Base-by-base conservation (phyloP, 2,113 vertebrate genomes). In the Lagopus leucura region DNA sequence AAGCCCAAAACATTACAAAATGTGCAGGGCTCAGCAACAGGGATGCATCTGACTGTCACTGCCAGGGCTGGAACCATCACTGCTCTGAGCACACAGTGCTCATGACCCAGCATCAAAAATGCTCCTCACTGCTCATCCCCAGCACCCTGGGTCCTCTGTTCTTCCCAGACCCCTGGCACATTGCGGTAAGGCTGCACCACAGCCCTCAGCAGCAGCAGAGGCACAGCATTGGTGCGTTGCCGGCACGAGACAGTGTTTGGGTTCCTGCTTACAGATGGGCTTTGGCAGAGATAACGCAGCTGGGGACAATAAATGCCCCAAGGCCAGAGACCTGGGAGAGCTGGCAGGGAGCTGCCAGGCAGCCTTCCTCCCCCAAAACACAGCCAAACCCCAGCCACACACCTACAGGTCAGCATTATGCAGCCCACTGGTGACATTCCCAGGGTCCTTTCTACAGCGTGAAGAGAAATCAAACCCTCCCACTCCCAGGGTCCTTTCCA, bases 201-300 rank as follows among this genome's bases (percentile, higher is more conserved):
- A 45, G 69, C 50, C 34, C 30, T 45, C 11, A 40, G 57, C 38
- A 36, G 66, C 21, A 85, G 58, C 22, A 1, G 2, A 50, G 58
- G 1, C 0, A 65, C 36, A 74, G 34, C 0, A 0, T 12, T 52
- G 36, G 3, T 1, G 0, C 13, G 22, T 28, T 7, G 0, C 43
- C 0, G 0, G 83, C 93, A 89, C 4, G 2, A 89, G 91, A 72
- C 73, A 21, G 70, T n/a, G 47, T 3, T 2, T 0, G 1, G 67
- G 81, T n/a, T 76, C 66, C 52, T 79, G 78, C 75, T 79, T 89
- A 67, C 58, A 69, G 71, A 89, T 18, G 20, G 58, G 63, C 66
- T 82, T 69, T 20, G 13, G 57, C 43, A n/a, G 7, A 90, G 89
- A 94, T 90, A 92, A 63, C 1, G 1, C 24, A 73, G 28, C 42